These are phyloP conservation scores for Drosophila sordidula DNA, from an alignment of 2,888 invertebrate genomes.

Conservation along the genomic window DNA sequence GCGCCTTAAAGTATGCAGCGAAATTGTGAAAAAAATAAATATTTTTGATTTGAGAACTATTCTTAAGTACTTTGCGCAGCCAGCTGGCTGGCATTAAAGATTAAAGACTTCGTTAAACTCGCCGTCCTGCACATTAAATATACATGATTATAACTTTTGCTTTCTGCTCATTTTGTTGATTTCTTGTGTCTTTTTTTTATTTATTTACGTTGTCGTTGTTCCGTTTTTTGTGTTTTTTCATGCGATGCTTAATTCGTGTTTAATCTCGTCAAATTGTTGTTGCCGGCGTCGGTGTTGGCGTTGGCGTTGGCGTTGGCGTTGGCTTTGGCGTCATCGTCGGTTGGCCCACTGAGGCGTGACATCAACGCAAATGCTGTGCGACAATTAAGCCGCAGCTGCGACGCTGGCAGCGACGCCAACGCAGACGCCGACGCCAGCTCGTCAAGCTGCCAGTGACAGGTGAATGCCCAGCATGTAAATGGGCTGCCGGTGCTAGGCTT, in stretches of 20 bases:
- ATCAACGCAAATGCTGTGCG: conserved; percentile 38
- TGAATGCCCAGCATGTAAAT: conserved; percentile 63
- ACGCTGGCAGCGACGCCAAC: conserved; percentile 16
- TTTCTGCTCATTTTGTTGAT: conserved; percentile 38
- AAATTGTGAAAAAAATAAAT: conserved; percentile 7
- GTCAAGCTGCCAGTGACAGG: conserved; percentile 65
- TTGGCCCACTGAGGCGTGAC: conserved; percentile 59
- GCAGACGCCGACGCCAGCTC: conserved; percentile 6
- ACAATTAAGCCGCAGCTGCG: conserved; percentile 50
- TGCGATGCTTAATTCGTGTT: conserved; percentile 70
- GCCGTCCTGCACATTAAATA: conserved; percentile 55
- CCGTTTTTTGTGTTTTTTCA: conserved; percentile 45
- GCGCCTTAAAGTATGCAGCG: conserved; percentile 36
- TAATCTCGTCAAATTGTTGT: conserved; percentile 68
- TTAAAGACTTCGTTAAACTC: conserved; percentile 67
- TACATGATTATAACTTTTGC: conserved; percentile 62
- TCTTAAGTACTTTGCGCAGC: no score
- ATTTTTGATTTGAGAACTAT: background rate
- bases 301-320: conserved; percentile 5
- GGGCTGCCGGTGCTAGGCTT: conserved; percentile 32
- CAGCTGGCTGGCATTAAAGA: conserved; percentile 47
- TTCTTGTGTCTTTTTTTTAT: conserved; percentile 38
- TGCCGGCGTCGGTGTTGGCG: conserved; percentile 9
- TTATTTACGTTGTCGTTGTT: conserved; percentile 11
- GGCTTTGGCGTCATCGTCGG: conserved; percentile 8